Conservation (phyloP, 30 jellyfish, hydroid and myxozoan species). For the Pseudorhiza aurosa region DNA sequence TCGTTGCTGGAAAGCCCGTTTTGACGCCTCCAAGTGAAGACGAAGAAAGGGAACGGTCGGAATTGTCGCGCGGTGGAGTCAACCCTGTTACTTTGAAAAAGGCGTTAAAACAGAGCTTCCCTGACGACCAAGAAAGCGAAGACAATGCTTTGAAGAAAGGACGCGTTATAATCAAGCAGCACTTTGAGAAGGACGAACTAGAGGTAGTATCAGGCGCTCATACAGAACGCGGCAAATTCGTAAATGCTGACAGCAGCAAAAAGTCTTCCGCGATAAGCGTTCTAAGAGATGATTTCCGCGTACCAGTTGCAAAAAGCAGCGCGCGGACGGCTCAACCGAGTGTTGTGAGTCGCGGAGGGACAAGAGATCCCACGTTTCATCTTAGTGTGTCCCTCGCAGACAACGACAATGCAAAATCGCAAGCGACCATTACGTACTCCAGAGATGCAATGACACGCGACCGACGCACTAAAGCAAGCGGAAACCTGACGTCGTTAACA, state of each 20-base stretch:
- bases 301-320: slow-evolving; percentile 33
- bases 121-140: slow-evolving; percentile 28
- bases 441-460: slow-evolving; percentile 52
- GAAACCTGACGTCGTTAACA: slow-evolving; percentile 78
- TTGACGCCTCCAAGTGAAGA: slow-evolving; percentile 66
- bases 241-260: slow-evolving; percentile 37
- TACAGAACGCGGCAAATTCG: slow-evolving; percentile 59
- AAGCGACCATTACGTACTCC: slow-evolving; percentile 22
- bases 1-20: slow-evolving; percentile 72
- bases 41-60: slow-evolving; percentile 19
- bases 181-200: slow-evolving; percentile 56
- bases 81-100: slow-evolving; percentile 39
- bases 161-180: slow-evolving; percentile 60
- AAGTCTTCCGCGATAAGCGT: slow-evolving; percentile 88
- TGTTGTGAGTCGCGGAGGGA: slow-evolving; percentile 1
- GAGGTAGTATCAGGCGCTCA: slow-evolving; percentile 77
- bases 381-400: slow-evolving; percentile 60
- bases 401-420: slow-evolving; percentile 1
- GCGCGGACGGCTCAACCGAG: slow-evolving; percentile 9
- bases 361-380: slow-evolving; percentile 51
- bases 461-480: slow-evolving; percentile 48
- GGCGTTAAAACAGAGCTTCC: slow-evolving; percentile 50
- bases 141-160: slow-evolving; percentile 39
- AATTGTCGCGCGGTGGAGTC: slow-evolving; percentile 43
- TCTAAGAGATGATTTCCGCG: slow-evolving; percentile 76